phyloP scores from a whole-genome alignment of 2,797 vertebrate species.

The Falco columbarius region DNA sequence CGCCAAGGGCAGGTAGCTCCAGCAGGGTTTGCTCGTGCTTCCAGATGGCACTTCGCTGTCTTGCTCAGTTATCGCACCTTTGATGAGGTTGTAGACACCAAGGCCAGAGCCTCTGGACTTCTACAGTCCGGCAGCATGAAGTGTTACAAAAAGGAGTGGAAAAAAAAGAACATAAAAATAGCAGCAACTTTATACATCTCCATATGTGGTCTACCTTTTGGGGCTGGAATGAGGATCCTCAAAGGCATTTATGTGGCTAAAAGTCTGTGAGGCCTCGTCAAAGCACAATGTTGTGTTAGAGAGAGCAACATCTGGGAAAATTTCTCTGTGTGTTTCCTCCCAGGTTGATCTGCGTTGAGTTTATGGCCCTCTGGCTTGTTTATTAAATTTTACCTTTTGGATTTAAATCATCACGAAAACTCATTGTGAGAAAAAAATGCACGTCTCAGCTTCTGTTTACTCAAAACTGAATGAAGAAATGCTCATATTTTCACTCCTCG shows the following conservation, averaged over 20 bases:
- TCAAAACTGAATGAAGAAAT: not conserved
- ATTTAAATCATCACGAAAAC: not conserved
- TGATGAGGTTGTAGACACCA: not conserved
- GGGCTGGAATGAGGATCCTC: not conserved
- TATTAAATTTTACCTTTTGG: not conserved
- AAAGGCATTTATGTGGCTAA: not conserved
- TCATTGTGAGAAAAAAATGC: not conserved
- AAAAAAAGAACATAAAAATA: not conserved
- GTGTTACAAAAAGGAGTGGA: not conserved
- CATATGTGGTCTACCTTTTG: not conserved
- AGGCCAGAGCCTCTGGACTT: not conserved
- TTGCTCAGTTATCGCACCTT: not conserved
- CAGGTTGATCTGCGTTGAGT: not conserved
- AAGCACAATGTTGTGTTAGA: not conserved
- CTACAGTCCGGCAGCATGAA: not conserved
- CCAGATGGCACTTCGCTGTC: fast-evolving
- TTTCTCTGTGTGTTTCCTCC: not conserved
- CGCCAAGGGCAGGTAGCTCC: not conserved
- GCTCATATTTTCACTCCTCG: fast-evolving
- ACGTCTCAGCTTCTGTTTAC: not conserved
- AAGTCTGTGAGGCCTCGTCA: not conserved
- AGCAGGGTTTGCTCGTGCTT: fast-evolving
- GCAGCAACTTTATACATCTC: not conserved
- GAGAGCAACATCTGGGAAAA: not conserved
- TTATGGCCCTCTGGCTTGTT: not conserved